Conservation (phyloP, 1,140 invertebrate species). For the Caenorhabditis latens region DNA sequence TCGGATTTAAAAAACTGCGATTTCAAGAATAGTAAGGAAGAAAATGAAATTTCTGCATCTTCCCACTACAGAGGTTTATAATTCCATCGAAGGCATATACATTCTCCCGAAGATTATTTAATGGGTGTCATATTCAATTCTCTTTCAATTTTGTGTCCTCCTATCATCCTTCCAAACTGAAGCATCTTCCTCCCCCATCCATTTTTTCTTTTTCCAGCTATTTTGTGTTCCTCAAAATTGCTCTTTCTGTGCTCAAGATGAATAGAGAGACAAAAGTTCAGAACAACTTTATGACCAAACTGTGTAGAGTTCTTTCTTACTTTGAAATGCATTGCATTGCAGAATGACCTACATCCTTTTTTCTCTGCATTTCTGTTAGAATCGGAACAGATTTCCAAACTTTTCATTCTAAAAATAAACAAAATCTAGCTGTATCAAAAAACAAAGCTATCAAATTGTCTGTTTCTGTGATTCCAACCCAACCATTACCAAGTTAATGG, state of each 20-base stretch:
- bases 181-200: not conserved
- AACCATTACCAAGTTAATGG: conserved; percentile 25
- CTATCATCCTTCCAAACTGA: conserved; percentile 2
- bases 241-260: not conserved
- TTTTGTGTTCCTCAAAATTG: not conserved
- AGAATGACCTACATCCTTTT: not conserved
- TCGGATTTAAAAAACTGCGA: not conserved
- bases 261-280: conserved; percentile 45
- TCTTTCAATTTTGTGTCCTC: conserved; percentile 31
- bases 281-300: conserved; percentile 5
- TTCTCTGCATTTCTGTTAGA: not conserved
- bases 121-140: conserved; percentile 38
- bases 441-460: conserved; percentile 15
- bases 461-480: not conserved
- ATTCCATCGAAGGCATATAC: conserved; percentile 6
- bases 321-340: conserved; percentile 25
- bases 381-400: not conserved
- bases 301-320: conserved; percentile 7
- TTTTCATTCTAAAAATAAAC: not conserved
- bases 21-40: conserved; percentile 10
- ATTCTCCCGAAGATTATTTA: conserved; percentile 41
- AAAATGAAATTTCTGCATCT: not conserved
- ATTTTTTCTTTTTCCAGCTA: not conserved
- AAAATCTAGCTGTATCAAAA: not conserved
- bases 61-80: not conserved